Conservation (phyloP, 92 coral and sea anemone genomes). For the Scolanthus callimorphus region DNA sequence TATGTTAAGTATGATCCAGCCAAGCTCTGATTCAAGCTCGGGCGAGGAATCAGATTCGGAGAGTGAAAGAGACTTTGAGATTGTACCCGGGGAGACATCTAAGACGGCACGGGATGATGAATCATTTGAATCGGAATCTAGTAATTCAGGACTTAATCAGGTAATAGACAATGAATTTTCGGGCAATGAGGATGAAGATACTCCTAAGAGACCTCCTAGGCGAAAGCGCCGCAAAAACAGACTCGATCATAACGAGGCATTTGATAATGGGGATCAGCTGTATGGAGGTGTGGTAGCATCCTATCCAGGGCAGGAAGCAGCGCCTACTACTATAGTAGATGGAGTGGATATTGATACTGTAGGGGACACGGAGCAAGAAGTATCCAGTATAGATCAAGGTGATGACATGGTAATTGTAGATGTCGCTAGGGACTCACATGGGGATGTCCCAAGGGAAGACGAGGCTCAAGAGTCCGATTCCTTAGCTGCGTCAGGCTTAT, state of each 20-base stretch:
- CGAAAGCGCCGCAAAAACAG: slow-evolving; percentile 14
- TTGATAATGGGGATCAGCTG: slow-evolving; percentile 10
- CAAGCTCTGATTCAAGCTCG: slow-evolving; percentile 67
- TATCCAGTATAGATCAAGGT: slow-evolving; percentile 70
- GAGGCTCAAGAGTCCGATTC: slow-evolving; percentile 9
- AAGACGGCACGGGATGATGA: slow-evolving; percentile 13
- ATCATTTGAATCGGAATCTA: slow-evolving; percentile 5
- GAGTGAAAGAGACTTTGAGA: slow-evolving; percentile 52
- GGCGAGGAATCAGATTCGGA: slow-evolving; percentile 66
- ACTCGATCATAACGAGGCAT: slow-evolving; percentile 4
- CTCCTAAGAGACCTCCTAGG: slow-evolving; percentile 46
- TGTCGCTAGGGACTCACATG: slow-evolving; percentile 28
- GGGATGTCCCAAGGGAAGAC: neutral
- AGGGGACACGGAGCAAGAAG: slow-evolving; percentile 50
- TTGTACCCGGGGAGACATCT: slow-evolving; percentile 21
- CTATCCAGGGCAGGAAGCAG: slow-evolving; percentile 8
- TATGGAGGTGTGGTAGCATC: slow-evolving; percentile 11
- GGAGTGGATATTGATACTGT: slow-evolving; percentile 67
- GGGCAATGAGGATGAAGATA: slow-evolving; percentile 6
- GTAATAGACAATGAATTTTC: slow-evolving; percentile 19
- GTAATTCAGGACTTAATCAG: slow-evolving; percentile 1
- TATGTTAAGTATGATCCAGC: slow-evolving; percentile 65
- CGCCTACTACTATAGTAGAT: slow-evolving; percentile 54
- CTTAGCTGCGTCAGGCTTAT: neutral
- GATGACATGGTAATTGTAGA: slow-evolving; percentile 75